Evolutionary conservation across 2,888 invertebrate species (phyloP), one percentile per base, ranked within the genome.

Genomic region (Eupelmus urozonus): DNA sequence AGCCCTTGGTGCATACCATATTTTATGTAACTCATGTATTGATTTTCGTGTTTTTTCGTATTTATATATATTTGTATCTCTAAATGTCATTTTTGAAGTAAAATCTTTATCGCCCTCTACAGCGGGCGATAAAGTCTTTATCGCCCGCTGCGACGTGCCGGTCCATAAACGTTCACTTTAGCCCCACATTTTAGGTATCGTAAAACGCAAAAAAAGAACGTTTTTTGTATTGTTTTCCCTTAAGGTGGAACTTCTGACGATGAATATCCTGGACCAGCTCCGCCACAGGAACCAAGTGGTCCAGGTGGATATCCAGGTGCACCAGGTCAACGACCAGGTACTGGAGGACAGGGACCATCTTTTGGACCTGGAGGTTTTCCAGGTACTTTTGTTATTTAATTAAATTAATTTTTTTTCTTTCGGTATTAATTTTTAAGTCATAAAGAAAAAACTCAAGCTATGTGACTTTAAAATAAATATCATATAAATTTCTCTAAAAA

Each of bases 261-360:
- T 13, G 80, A 80, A 60, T 80, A 80, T 29, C 70, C 78, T 45
- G 80, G 80, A 18, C 80, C 78, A 63, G 80, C 75, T 5, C 80
- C 80, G 13, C 79, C 78, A 18, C 73, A 78, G 18, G 85, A 83
- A 65, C 82, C 79, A 9, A 65, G 72, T 13, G 42, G 72, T 25
- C 70, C 81, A 40, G 77, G 81, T 18, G 80, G 79, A n/a, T 80
- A 76, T 29, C 82, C 83, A 5, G 80, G 81, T 49, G 80, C 57
- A 3, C n/a, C 27, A 27, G 11, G 34, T 2, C 16, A 70, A 13
- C 18, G 70, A 25, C 49, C 72, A 1, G 62, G 66, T 49, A 59
- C 85, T 85, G 82, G 82, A 55, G 77, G 83, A 13, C 81, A 81
- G 76, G 85, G 87, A 29, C 83, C 81, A 63, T 77, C 59, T 11